Evolutionary conservation across 2,888 invertebrate genomes (phyloP).

Genomic region (Drosophila koepferae): DNA sequence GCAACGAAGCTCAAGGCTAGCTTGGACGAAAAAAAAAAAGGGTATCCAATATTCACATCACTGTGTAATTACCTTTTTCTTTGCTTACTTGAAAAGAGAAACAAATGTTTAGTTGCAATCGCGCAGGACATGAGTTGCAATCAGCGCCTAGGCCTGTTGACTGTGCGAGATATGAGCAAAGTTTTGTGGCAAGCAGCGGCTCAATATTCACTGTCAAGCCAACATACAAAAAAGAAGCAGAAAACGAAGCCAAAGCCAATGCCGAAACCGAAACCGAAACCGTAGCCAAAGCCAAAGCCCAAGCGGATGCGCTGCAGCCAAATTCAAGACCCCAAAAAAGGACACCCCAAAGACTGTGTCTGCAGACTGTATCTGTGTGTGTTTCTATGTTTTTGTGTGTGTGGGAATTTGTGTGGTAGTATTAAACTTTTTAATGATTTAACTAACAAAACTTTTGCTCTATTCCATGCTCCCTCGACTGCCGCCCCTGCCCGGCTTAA

Average conservation of each 20-base stretch:
- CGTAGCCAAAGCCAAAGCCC: slow-evolving; percentile 32
- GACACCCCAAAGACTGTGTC: slow-evolving; percentile 8
- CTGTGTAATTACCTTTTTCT: too few species aligned
- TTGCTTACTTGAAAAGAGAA: neutral
- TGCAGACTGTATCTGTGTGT: neutral
- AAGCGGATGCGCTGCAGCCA: slow-evolving; percentile 43
- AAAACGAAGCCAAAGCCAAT: neutral
- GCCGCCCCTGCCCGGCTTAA: slow-evolving; percentile 35
- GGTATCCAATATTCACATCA: neutral
- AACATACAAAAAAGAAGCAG: slow-evolving; percentile 22
- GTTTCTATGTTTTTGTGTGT: slow-evolving; percentile 9
- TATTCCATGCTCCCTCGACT: slow-evolving; percentile 77
- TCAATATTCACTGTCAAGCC: slow-evolving; percentile 40
- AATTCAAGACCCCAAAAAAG: slow-evolving; percentile 28
- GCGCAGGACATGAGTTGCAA: neutral
- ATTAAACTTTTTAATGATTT: slow-evolving; percentile 85
- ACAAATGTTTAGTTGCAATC: slow-evolving; percentile 24
- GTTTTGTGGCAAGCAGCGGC: slow-evolving; percentile 48
- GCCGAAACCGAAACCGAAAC: slow-evolving; percentile 19
- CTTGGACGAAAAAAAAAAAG: neutral
- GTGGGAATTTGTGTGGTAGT: slow-evolving; percentile 57
- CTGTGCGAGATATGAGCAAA: slow-evolving; percentile 64
- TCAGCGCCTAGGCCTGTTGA: slow-evolving; percentile 44
- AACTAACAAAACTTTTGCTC: slow-evolving; percentile 83
- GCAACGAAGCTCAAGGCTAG: neutral